Base-by-base conservation (phyloP, 2,888 invertebrate genomes). In the Adineta ricciae region DNA sequence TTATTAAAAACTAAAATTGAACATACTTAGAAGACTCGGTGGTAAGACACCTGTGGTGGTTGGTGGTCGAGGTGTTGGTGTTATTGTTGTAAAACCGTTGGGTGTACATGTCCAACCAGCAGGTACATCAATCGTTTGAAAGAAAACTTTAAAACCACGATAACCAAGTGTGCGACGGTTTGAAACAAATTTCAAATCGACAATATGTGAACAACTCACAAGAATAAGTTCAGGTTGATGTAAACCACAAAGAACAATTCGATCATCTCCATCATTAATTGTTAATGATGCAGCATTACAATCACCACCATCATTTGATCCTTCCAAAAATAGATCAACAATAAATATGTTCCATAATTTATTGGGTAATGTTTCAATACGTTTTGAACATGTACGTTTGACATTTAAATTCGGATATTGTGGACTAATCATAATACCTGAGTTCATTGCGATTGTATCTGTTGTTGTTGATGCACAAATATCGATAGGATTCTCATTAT, bases 101-200 rank as follows among this genome's bases (percentile, higher is more conserved):
- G 41, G 73, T 38, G 19, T 41, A 78, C 73, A 78, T 9, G 24
- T 8, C 73, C 73, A 78, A 41, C 24, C 24, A 78, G 3, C 0
- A 78, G 73, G 73, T 78, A 41, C 38, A 78, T 78, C 73, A 41
- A 78, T 5, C 11, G 73, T 78, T 41, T 78, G 73, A 41, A 41
- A 78, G 24, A 32, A 78, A 24, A 78, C 21, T 14, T 78, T 78
- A 41, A 78, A 78, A 41, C 73, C 73, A 78, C 73, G 73, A 78
- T 78, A 78, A 41, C 73, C 73, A 78, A 78, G 38, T 24, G 73
- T 41, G 38, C 24, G 73, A 41, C 24, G 21, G 41, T 19, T 78
- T 78, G 73, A 78, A 24, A 41, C n/a, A 78, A 78, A 78, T 41
- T 78, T 41, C 21, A 78, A 41, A 24, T 78, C 41, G 21, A 78